Percentiles rank a stretch among this genome's conserved stretches.
Evolutionary conservation across 2,113 vertebrate species (phyloP).

Genomic region (Mustelus asterias): DNA sequence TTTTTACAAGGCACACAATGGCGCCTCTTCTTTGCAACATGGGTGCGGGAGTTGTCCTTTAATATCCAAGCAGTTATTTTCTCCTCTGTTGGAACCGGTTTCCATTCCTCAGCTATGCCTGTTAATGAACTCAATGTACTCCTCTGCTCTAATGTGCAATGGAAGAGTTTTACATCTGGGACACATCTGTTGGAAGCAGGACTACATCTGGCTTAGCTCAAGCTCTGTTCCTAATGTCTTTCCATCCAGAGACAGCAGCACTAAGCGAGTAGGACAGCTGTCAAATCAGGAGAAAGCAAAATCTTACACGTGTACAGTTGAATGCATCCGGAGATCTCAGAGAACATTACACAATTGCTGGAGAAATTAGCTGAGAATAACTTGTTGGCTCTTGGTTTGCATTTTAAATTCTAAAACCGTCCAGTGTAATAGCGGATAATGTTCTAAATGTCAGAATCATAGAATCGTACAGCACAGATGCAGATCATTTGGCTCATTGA

Average conservation of each 20-base stretch:
- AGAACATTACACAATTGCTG: not conserved
- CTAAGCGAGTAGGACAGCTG: conserved; percentile 8
- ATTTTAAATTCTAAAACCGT: not conserved
- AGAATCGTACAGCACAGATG: too few species aligned
- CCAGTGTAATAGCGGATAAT: not conserved
- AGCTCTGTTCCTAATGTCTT: not conserved
- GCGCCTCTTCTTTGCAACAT: not conserved
- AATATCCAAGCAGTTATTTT: not conserved
- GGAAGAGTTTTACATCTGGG: not conserved
- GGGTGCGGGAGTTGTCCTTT: not conserved
- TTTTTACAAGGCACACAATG: not conserved
- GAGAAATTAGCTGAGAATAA: conserved; percentile 21
- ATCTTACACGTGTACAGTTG: conserved; percentile 1
- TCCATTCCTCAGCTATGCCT: not conserved
- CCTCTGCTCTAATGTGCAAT: not conserved
- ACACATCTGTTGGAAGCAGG: not conserved
- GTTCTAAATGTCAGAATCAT: not conserved
- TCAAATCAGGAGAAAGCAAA: not conserved
- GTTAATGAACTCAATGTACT: not conserved
- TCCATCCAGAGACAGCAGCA: not conserved
- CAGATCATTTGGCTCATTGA: not conserved
- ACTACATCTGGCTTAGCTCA: not conserved
- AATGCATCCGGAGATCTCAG: not conserved
- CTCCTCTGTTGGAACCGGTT: not conserved
- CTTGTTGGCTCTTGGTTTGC: not conserved